Conservation (phyloP, 35 echinoderm and acorn worm species). For the Strongylocentrotus purpuratus region DNA sequence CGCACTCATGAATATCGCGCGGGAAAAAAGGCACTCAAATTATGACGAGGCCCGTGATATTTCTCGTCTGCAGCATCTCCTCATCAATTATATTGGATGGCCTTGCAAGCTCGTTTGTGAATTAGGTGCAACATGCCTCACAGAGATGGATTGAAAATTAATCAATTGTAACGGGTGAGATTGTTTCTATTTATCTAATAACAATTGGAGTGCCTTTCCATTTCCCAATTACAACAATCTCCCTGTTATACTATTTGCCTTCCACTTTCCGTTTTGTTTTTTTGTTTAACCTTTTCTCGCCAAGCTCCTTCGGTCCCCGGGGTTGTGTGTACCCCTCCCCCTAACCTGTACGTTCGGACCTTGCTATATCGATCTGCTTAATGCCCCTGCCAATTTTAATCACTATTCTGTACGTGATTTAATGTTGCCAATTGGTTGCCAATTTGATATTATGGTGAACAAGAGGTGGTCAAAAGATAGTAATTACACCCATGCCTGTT, state of each 20-base stretch:
- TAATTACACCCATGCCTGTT: too few relatives aligned
- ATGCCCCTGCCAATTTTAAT: not conserved
- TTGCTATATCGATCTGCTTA: not conserved
- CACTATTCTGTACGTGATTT: not conserved
- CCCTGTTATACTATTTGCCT: not conserved
- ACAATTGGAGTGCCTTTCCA: not conserved
- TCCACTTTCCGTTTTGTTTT: not conserved
- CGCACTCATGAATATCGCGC: constrained; percentile 34
- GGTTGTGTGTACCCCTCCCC: not conserved
- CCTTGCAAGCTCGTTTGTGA: constrained; percentile 1
- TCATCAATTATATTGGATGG: not conserved
- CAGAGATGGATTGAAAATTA: constrained; percentile 12
- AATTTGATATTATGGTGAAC: too few relatives aligned
- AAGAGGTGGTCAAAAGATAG: too few relatives aligned
- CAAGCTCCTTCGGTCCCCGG: not conserved
- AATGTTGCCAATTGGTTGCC: not conserved
- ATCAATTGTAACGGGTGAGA: constrained; percentile 17
- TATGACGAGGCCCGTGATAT: not conserved
- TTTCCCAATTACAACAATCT: not conserved
- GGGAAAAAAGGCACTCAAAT: constrained; percentile 17
- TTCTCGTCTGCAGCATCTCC: not conserved
- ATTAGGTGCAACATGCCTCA: constrained; percentile 10
- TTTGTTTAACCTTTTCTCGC: not conserved
- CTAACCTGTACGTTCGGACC: not conserved
- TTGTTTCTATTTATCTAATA: constrained; percentile 20